Percentiles rank a stretch among this genome's conserved stretches.
These are phyloP conservation scores for Eunapius fragilis DNA, from an alignment of 37 sponge, comb jelly and placozoan species.

Conservation along the genomic window DNA sequence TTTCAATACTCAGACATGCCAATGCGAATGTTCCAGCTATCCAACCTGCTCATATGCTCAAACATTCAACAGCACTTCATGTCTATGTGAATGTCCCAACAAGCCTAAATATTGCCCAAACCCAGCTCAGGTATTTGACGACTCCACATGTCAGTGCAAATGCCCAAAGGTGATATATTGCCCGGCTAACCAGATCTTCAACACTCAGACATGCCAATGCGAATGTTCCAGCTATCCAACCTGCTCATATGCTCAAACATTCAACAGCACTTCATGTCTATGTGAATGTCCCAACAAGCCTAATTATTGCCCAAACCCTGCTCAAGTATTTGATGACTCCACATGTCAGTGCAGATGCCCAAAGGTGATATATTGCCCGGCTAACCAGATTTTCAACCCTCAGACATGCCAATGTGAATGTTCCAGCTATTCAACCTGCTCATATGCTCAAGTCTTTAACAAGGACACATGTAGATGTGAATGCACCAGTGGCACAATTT, in stretches of 20 bases:
- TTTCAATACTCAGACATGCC: too few species aligned
- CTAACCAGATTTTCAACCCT: not conserved
- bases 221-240: not conserved
- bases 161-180: conserved; percentile 1
- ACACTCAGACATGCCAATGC: not conserved
- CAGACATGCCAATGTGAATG: conserved; percentile 40
- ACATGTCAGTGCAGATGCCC: conserved; percentile 21
- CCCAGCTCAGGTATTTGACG: too few species aligned
- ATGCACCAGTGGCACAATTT: not conserved
- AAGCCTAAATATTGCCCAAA: too few species aligned
- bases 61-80: too few species aligned
- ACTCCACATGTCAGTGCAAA: conserved; percentile 44
- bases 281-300: conserved; percentile 25
- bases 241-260: too few species aligned
- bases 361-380: not conserved
- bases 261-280: not conserved
- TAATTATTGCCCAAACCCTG: not conserved
- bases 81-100: too few species aligned
- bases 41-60: too few species aligned
- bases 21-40: too few species aligned
- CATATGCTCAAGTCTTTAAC: not conserved
- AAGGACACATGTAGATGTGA: not conserved
- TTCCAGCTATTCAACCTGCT: not conserved
- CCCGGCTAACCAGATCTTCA: not conserved
- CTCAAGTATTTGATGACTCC: not conserved